Conservation (phyloP, 2,113 vertebrate genomes). For the Murina feae region DNA sequence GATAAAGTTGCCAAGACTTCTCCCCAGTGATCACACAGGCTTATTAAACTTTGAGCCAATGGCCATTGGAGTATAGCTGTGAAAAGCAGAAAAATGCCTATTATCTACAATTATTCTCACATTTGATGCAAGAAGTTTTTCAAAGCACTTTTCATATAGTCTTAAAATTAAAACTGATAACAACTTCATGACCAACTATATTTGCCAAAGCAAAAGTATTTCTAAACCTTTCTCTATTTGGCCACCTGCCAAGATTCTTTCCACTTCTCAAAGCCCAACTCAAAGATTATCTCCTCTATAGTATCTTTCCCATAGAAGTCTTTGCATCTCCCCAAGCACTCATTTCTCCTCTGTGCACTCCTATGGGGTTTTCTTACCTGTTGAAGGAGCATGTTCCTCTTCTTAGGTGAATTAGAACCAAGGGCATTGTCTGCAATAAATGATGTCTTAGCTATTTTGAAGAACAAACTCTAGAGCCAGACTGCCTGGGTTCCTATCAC, state of each 20-base stretch:
- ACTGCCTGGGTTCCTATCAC: neutral
- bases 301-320: neutral
- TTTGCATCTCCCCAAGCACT: neutral
- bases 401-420: neutral
- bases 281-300: neutral
- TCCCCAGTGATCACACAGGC: neutral
- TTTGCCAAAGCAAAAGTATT: neutral
- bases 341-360: neutral
- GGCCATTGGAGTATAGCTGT: neutral
- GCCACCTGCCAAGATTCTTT: neutral
- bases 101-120: neutral
- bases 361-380: neutral
- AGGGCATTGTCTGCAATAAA: neutral
- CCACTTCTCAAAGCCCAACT: neutral
- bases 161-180: neutral
- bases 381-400: neutral
- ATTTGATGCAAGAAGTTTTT: neutral
- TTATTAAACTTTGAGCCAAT: conserved; percentile 40
- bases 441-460: neutral
- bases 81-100: neutral
- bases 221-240: neutral
- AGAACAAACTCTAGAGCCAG: neutral
- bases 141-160: conserved; percentile 3
- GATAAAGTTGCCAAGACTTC: neutral
- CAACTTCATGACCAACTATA: neutral